Conservation (phyloP, 2,797 vertebrate genomes). For the Tiaroga cobitis region DNA sequence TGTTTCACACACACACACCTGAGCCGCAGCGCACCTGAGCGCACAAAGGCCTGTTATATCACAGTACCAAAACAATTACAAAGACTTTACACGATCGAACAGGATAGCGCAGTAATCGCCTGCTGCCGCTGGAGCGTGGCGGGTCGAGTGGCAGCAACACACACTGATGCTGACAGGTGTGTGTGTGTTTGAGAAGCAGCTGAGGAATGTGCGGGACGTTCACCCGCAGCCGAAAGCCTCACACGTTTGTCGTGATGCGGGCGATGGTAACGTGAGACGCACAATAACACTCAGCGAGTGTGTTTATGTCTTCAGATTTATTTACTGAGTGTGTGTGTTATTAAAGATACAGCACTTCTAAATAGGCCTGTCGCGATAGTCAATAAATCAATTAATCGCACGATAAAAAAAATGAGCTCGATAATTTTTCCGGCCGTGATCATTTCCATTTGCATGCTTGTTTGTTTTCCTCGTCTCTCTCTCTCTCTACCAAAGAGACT, state of each 20-base stretch:
- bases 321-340: too few species aligned
- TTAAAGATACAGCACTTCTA: too few species aligned
- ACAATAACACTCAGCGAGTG: conserved; percentile 42
- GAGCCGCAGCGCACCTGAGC: conserved; percentile 49
- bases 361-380: too few species aligned
- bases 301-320: conserved; percentile 48
- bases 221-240: not conserved
- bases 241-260: not conserved
- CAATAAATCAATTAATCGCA: too few species aligned
- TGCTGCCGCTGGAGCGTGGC: not conserved
- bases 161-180: not conserved
- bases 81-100: conserved; percentile 16
- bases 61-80: conserved; percentile 51
- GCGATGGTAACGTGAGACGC: conserved; percentile 50
- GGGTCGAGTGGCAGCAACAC: not conserved
- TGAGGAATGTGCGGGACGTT: not conserved
- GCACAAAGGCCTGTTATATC: conserved; percentile 52
- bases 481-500: too few species aligned
- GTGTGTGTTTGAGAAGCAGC: not conserved
- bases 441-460: too few species aligned
- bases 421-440: too few species aligned
- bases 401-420: too few species aligned
- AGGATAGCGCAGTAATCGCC: conserved; percentile 32
- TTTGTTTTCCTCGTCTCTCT: too few species aligned
- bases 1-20: conserved; percentile 45